Percentiles rank a stretch among this genome's conserved stretches.
These are phyloP conservation scores for Pinctada fucata DNA, from an alignment of 2,888 invertebrate species.

Conservation along the genomic window DNA sequence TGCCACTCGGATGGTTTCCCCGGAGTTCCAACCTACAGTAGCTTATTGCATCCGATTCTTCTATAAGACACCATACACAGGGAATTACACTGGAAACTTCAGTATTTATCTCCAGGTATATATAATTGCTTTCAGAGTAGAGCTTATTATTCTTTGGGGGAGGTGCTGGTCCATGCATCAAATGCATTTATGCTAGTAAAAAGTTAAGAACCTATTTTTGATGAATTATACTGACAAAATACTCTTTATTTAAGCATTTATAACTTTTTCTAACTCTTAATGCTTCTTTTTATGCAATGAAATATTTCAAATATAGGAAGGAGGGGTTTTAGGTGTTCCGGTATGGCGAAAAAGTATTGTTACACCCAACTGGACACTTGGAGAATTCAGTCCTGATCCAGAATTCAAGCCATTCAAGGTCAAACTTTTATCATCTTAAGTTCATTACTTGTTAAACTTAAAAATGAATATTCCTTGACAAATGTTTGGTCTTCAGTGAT, in stretches of 20 bases:
- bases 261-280: too few species aligned
- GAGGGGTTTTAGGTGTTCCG: slow-evolving; percentile 1
- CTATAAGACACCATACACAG: slow-evolving; percentile 3
- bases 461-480: too few species aligned
- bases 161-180: too few species aligned
- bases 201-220: too few species aligned
- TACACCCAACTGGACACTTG: slow-evolving; percentile 13
- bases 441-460: background rate
- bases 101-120: slow-evolving; percentile 8
- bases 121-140: too few species aligned
- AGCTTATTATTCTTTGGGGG: too few species aligned
- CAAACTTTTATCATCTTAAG: background rate
- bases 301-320: background rate
- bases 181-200: too few species aligned
- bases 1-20: background rate
- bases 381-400: slow-evolving; percentile 12
- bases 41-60: slow-evolving; percentile 11
- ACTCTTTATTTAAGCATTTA: too few species aligned
- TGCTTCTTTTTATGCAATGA: too few species aligned
- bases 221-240: too few species aligned
- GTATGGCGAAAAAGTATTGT: background rate
- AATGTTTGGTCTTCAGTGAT: too few species aligned
- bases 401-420: slow-evolving; percentile 23
- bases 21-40: background rate
- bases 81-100: background rate